Base-by-base conservation (phyloP, 1,140 invertebrate species). In the Tyrophagus putrescentiae region DNA sequence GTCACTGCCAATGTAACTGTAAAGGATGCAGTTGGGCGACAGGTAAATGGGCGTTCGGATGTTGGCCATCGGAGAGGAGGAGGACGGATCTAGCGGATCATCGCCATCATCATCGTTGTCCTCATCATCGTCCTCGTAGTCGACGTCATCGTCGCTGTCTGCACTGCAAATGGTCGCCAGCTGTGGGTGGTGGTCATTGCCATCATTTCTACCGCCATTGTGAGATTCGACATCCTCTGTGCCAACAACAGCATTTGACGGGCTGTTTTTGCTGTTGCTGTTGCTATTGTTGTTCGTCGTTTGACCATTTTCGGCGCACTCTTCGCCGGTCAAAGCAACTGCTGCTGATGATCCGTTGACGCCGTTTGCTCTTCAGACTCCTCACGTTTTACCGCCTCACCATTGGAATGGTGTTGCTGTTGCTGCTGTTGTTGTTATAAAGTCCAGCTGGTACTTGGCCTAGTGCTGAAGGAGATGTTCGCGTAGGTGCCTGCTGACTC, bases 361-460 rank as follows among this genome's bases (percentile, higher is more conserved):
- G n/a, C n/a, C n/a, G n/a, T n/a, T n/a, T n/a, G n/a, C n/a, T n/a
- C n/a, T n/a, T n/a, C n/a, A n/a, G n/a, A n/a, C n/a, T n/a, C 23
- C 18, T 16, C 23, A 32, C 11, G 23, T 5, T 29, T 54, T 16
- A 54, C 13, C 7, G 7, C 16, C 1, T 29, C 21, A 54, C 39
- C 18, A 9, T 31, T 11, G n/a, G 44, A n/a, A 45, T 1, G n/a
- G n/a, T n/a, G n/a, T n/a, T n/a, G n/a, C n/a, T 29, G 52, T 32
- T 31, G 52, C 31, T 36, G 52, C 3, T 54, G 52, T 13, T 1
- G 52, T 21, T 54, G 52, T 9, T 54, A 33, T 54, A 34, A 54
- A 28, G 50, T 16, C 50, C 6, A 53, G 5, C 23, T n/a, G n/a
- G n/a, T n/a, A n/a, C n/a, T n/a, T n/a, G n/a, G n/a, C n/a, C n/a